Base-by-base conservation (phyloP, 2,113 vertebrate species). In the Struthidea cinerea region DNA sequence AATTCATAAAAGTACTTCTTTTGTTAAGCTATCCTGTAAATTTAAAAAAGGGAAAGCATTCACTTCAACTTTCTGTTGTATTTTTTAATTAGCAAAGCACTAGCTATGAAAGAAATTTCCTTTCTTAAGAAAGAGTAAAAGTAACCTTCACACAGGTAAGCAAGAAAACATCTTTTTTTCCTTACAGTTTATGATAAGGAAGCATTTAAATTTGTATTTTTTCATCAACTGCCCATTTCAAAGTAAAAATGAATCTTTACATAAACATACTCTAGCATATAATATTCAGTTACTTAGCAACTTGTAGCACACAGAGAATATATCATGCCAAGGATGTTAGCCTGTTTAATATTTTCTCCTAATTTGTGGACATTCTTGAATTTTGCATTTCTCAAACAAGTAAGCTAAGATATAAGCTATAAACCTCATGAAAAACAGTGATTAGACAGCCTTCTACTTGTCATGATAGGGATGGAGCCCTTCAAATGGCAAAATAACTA, bases 221-320 rank as follows among this genome's bases (percentile, higher is more conserved):
- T 77, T 80, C 35, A 87, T 37, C 10, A 61, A 70, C n/a, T 59
- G 30, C 56, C 67, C 11, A 64, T 83, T 86, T 71, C 21, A 52
- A 90, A 80, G 55, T 37, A 87, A 97, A 95, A 96, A 91, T 35
- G 0, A 61, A 70, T 67, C 69, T 74, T 74, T 63, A 65, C 17
- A 22, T 64, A 50, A 89, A 80, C 32, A 61, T 10, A 74, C 26
- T 77, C 64, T 44, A 32, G 19, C 75, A 35, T 65, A 60, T 8
- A 93, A 78, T 27, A 60, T 52, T 77, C 76, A 81, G 93, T 93
- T 95, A 96, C 87, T 94, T 92, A 89, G 95, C 89, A 96, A 95
- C 89, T 87, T 90, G 56, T 37, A 90, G 67, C 35, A 68, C 32
- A 70, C 28, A 82, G 1, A 86, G 23, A 83, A 93, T 80, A 77